Base-by-base conservation (phyloP, 1,140 invertebrate genomes). In the Lepidurus couesii region DNA sequence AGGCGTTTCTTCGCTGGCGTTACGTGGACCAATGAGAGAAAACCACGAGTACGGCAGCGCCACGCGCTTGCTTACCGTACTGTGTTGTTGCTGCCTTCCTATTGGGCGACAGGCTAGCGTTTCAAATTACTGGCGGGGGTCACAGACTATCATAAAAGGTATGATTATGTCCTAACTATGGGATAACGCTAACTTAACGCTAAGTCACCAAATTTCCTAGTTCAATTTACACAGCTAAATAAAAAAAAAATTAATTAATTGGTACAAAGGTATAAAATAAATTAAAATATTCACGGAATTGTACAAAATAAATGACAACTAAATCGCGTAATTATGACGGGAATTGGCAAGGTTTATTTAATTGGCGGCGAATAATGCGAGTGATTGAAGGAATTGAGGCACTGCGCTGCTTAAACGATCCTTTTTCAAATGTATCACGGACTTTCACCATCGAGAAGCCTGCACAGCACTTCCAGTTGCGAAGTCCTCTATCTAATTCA, bases 1-100 rank as follows among this genome's bases (percentile, higher is more conserved):
- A 21, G 8, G 53, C 4, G 21, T 13, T 21, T 65, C 53, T 16
- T 13, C n/a, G 16, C 8, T 47, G 8, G 16, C n/a, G 47, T 26
- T 11, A 47, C 34, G 34, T 26, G 43, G 43, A 44, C 75, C 75
- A 77, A 77, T 77, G 9, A 44, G 13, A 45, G 75, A 77, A 44
- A 11, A 77, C 75, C 75, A 77, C 75, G 75, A 44, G 42, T 44
- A 34, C 34, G 4, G 3, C 10, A 26, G 75, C 21, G 9, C 13
- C 5, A 9, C 53, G 6, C 53, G 16, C 13, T 65, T 16, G 16
- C 53, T n/a, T 9, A 13, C 53, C 13, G 53, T 21, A 65, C 53
- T 21, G 53, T 16, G 2, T 4, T 34, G 34, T 34, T 34, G 34
- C 34, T 34, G 34, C 2, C 3, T 11, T 65, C 53, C 7, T 1